These are phyloP conservation scores for Chymomyza amoena DNA, from an alignment of 2,888 invertebrate species.

Conservation along the genomic window DNA sequence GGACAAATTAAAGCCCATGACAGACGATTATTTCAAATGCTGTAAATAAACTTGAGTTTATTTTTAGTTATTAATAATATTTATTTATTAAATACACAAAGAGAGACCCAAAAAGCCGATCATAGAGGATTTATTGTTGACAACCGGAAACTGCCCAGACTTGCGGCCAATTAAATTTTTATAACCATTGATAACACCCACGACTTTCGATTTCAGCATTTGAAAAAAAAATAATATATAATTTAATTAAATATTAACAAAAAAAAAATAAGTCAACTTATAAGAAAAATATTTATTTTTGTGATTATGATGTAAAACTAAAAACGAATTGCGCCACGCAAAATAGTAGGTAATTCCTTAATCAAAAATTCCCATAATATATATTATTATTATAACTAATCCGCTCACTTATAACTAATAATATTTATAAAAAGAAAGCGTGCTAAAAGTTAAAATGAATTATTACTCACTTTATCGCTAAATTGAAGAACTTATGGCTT, in stretches of 20 bases:
- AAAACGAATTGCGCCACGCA: no score
- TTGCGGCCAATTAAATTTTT: slow-evolving; percentile 40
- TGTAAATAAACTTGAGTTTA: not conserved
- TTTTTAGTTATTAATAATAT: not conserved
- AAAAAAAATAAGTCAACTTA: not conserved
- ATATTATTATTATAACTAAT: no score
- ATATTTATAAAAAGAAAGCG: no score
- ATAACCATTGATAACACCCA: slow-evolving; percentile 71
- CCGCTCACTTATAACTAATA: no score
- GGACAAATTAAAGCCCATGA: not conserved
- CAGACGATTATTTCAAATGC: not conserved
- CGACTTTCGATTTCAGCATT: slow-evolving; percentile 47
- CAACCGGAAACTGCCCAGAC: slow-evolving; percentile 67
- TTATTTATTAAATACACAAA: not conserved
- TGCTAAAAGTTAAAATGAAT: no score
- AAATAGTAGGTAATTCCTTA: not conserved
- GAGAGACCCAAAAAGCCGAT: not conserved
- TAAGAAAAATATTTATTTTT: not conserved
- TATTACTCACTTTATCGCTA: no score
- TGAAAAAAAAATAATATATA: slow-evolving; percentile 8
- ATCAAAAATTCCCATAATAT: not conserved
- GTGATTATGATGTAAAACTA: not conserved
- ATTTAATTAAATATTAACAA: slow-evolving; percentile 9
- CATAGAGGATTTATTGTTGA: slow-evolving; percentile 52
- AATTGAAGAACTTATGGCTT: no score